A percentile compares a stretch with the other conserved stretches of the same genome.
These are phyloP conservation scores for Oedothorax gibbosus DNA, from an alignment of 1,140 invertebrate species.

Conservation along the genomic window DNA sequence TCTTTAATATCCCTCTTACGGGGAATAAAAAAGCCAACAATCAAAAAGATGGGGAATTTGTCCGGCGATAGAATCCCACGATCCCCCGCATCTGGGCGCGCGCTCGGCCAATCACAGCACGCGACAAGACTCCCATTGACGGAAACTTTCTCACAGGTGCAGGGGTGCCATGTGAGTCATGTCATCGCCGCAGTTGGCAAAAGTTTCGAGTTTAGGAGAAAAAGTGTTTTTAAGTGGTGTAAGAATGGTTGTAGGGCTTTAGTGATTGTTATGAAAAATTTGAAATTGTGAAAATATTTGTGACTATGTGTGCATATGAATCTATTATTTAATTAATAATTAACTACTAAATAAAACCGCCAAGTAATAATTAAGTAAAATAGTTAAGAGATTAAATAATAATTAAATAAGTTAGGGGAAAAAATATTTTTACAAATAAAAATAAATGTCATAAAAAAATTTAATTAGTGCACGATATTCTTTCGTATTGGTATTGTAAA, in stretches of 20 bases:
- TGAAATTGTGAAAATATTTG: background rate
- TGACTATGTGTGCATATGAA: background rate
- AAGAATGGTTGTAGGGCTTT: background rate
- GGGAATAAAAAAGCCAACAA: constrained; percentile 6
- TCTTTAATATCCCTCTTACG: too few species aligned
- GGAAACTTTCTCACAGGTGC: constrained; percentile 44
- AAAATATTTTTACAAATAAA: too few species aligned
- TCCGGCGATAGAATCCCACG: constrained; percentile 38
- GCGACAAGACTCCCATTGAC: constrained; percentile 29
- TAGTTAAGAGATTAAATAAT: too few species aligned
- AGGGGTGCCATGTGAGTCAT: background rate
- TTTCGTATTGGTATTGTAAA: too few species aligned
- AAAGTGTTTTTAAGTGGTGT: background rate
- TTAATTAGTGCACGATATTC: too few species aligned
- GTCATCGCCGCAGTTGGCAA: constrained; percentile 17
- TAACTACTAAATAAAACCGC: background rate
- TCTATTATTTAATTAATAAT: background rate
- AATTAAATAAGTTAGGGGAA: too few species aligned
- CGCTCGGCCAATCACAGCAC: constrained; percentile 50
- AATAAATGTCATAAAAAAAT: too few species aligned
- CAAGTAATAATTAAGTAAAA: background rate
- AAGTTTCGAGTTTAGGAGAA: background rate
- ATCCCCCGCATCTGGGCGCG: constrained; percentile 44
- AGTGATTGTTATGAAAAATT: background rate
- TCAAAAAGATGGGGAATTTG: background rate